Evolutionary conservation across 2,888 invertebrate genomes (phyloP).

Genomic region (Neuroscelio doddi): DNA sequence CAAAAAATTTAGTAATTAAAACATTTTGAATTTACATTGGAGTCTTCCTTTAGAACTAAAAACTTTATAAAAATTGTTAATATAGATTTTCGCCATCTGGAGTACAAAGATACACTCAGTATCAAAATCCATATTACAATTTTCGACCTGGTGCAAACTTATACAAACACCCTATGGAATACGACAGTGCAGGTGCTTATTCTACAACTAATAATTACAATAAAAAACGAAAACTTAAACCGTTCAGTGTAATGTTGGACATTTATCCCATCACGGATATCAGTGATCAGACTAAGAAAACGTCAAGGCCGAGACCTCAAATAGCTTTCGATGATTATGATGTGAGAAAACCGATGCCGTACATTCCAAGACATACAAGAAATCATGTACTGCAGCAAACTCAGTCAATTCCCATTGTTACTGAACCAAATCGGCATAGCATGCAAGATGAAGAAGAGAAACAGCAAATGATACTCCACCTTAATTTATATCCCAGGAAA

Average conservation of each 20-base stretch:
- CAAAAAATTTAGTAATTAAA: too few relatives aligned
- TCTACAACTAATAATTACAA: constrained; percentile 34
- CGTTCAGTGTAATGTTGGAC: constrained; percentile 79
- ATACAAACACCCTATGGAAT: constrained; percentile 43
- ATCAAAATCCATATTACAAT: constrained; percentile 57
- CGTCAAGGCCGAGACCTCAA: constrained; percentile 50
- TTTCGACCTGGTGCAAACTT: constrained; percentile 20
- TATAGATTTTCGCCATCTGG: constrained; percentile 65
- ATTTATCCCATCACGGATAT: constrained; percentile 75
- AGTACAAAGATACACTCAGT: constrained; percentile 60
- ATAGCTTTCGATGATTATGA: constrained; percentile 57
- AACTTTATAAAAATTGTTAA: too few relatives aligned
- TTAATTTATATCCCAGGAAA: constrained; percentile 78
- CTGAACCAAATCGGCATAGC: constrained; percentile 49
- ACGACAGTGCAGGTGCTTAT: constrained; percentile 52
- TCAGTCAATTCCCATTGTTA: constrained; percentile 52
- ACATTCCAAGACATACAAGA: constrained; percentile 53
- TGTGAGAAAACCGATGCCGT: constrained; percentile 51
- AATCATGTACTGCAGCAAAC: constrained; percentile 35
- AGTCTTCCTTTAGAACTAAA: too few relatives aligned
- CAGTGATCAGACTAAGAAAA: constrained; percentile 57
- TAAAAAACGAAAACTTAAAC: constrained; percentile 69
- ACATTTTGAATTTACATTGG: too few relatives aligned
- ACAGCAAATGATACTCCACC: constrained; percentile 78
- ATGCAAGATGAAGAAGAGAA: constrained; percentile 62